Evolutionary conservation across 2,888 invertebrate genomes (phyloP).

Genomic region (Caenorhabditis sp.): DNA sequence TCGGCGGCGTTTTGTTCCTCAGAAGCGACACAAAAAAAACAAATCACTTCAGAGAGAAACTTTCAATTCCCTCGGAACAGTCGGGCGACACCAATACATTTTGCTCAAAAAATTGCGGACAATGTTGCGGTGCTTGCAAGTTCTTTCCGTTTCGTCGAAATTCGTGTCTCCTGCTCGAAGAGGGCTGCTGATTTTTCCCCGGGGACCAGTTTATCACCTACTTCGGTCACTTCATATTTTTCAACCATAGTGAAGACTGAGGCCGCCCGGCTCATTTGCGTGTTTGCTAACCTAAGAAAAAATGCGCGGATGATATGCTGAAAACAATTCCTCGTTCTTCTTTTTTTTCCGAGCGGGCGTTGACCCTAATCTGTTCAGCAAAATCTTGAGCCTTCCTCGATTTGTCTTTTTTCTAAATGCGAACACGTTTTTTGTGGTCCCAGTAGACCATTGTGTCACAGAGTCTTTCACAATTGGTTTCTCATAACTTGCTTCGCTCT

Average conservation of each 20-base stretch:
- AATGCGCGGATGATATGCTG: slow-evolving; percentile 16
- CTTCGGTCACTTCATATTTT: slow-evolving; percentile 60
- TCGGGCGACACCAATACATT: slow-evolving; percentile 40
- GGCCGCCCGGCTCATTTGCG: slow-evolving; percentile 18
- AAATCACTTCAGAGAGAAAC: slow-evolving; percentile 19
- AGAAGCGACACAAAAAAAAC: slow-evolving; percentile 37
- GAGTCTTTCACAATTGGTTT: slow-evolving; percentile 46
- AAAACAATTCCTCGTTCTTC: slow-evolving; percentile 23
- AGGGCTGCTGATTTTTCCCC: slow-evolving; percentile 45
- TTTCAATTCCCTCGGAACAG: slow-evolving; percentile 54
- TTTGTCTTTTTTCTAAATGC: slow-evolving; percentile 39
- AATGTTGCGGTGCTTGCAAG: slow-evolving; percentile 48
- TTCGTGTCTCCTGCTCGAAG: slow-evolving; percentile 20
- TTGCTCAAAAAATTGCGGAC: slow-evolving; percentile 11
- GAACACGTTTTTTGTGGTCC: slow-evolving; percentile 52
- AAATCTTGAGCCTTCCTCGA: slow-evolving; percentile 39
- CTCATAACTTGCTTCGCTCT: slow-evolving; percentile 30
- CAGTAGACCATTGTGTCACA: slow-evolving; percentile 47
- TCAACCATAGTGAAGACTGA: slow-evolving; percentile 15
- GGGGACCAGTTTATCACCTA: slow-evolving; percentile 57
- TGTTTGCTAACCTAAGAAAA: slow-evolving; percentile 9
- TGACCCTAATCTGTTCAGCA: slow-evolving; percentile 35
- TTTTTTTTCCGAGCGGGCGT: background rate
- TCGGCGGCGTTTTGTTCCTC: background rate
- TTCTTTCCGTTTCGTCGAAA: slow-evolving; percentile 14